Evolutionary conservation across 2,797 vertebrate genomes (phyloP).

Genomic region (Aplochiton taeniatus): DNA sequence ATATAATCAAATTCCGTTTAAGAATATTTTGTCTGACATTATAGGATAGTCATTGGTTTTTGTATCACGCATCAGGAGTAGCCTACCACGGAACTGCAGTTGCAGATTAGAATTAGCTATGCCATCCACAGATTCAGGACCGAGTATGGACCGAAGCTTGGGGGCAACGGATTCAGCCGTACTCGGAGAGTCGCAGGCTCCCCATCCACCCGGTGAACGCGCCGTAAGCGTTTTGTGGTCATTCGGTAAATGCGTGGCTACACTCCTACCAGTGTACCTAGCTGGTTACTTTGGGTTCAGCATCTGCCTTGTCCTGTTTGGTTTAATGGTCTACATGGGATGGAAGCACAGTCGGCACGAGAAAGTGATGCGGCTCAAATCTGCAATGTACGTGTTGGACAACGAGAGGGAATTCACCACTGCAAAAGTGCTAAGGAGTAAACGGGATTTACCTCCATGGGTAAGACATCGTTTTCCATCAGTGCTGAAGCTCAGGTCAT

Average conservation of each 20-base stretch:
- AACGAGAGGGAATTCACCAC: slow-evolving; percentile 72
- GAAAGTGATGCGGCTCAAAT: slow-evolving; percentile 71
- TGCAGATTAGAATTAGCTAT: slow-evolving; percentile 52
- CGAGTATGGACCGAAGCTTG: slow-evolving; percentile 28
- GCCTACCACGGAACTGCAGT: slow-evolving; percentile 13
- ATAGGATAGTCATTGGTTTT: neutral
- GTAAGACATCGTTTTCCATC: slow-evolving; percentile 57
- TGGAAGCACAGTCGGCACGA: slow-evolving; percentile 77
- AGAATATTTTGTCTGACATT: too few species aligned
- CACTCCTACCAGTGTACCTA: slow-evolving; percentile 80
- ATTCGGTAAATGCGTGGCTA: slow-evolving; percentile 75
- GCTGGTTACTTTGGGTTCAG: slow-evolving; percentile 81
- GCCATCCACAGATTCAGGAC: slow-evolving; percentile 59
- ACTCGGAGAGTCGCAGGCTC: slow-evolving; percentile 15
- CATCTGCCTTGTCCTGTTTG: slow-evolving; percentile 71
- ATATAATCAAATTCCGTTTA: neutral
- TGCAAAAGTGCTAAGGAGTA: slow-evolving; percentile 59
- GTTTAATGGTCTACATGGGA: slow-evolving; percentile 76
- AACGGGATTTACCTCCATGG: slow-evolving; percentile 77
- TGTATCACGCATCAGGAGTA: neutral
- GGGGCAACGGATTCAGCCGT: slow-evolving; percentile 52
- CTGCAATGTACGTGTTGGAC: slow-evolving; percentile 76
- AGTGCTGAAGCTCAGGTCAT: too few species aligned
- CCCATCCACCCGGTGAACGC: slow-evolving; percentile 57
- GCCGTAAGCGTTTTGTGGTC: slow-evolving; percentile 73